phyloP scores from a whole-genome alignment of 2,113 vertebrate species.

The Platichthys flesus region DNA sequence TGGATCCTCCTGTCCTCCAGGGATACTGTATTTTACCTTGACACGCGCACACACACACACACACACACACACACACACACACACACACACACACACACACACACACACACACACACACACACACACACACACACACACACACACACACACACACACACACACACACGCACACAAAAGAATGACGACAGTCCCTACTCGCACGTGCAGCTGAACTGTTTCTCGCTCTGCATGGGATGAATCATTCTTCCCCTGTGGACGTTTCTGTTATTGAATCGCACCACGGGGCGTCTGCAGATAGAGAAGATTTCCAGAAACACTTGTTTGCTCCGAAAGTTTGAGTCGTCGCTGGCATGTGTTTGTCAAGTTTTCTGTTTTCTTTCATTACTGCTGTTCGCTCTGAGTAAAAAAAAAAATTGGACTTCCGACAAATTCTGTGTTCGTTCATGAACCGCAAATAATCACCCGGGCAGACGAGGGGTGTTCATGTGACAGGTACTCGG shows the following conservation, averaged over 20 bases:
- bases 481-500: neutral
- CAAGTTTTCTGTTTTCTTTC: neutral
- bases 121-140: neutral
- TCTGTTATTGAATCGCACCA: conserved; percentile 12
- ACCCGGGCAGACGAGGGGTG: neutral
- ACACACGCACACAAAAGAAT: conserved; percentile 24
- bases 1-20: conserved; percentile 20
- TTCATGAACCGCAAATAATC: conserved; percentile 8
- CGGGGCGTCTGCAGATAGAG: conserved; percentile 17
- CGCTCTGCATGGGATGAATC: conserved; percentile 17
- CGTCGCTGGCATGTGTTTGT: neutral
- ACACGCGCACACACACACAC: neutral
- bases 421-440: neutral
- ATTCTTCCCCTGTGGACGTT: conserved; percentile 13
- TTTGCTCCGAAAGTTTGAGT: conserved; percentile 1
- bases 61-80: neutral
- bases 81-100: neutral
- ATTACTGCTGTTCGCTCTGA: neutral
- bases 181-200: conserved; percentile 6
- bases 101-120: neutral
- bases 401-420: neutral
- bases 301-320: conserved; percentile 4
- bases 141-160: neutral
- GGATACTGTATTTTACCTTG: conserved; percentile 20
- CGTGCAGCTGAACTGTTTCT: conserved; percentile 13